phyloP scores from a whole-genome alignment of 2,113 vertebrate genomes.

The Perccottus glenii region DNA sequence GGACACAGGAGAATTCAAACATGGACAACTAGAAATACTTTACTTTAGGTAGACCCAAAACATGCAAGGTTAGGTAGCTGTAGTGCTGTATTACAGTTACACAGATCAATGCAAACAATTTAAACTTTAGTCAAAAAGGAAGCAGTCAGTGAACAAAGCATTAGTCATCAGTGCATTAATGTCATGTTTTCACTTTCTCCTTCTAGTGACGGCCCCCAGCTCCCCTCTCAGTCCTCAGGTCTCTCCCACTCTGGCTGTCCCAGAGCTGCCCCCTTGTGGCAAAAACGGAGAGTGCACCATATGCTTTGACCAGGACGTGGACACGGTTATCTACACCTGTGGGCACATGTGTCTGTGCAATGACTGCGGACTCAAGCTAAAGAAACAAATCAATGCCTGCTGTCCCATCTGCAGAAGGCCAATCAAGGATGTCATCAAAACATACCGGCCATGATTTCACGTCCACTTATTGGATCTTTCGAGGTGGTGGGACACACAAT shows the following conservation, averaged over 20 bases:
- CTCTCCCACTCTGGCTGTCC: conserved; percentile 83
- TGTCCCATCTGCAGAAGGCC: conserved; percentile 96
- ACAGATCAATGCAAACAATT: too few species aligned
- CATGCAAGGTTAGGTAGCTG: too few species aligned
- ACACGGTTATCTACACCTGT: conserved; percentile 98
- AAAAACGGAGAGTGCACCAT: conserved; percentile 94
- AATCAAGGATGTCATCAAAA: conserved; percentile 99
- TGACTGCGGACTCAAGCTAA: conserved; percentile 93
- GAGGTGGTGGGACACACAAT: conserved; percentile 21
- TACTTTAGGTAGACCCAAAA: too few species aligned
- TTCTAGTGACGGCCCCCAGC: conserved; percentile 94
- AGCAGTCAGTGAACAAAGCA: neutral
- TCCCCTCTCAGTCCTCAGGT: conserved; percentile 91
- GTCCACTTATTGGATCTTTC: conserved; percentile 3
- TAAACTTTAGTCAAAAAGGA: too few species aligned
- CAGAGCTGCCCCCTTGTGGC: conserved; percentile 82
- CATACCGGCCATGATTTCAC: conserved; percentile 88
- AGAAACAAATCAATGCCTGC: conserved; percentile 92
- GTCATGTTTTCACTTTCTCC: conserved; percentile 23
- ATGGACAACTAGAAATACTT: too few species aligned
- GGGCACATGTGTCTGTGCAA: conserved; percentile 99
- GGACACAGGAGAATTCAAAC: too few species aligned
- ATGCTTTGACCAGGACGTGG: conserved; percentile 97
- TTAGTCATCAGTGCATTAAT: neutral
- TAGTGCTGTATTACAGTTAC: too few species aligned